A percentile compares a stretch with the other conserved stretches of the same genome.
Conservation (phyloP, 2,797 vertebrate genomes). For the Botia almorhae region DNA sequence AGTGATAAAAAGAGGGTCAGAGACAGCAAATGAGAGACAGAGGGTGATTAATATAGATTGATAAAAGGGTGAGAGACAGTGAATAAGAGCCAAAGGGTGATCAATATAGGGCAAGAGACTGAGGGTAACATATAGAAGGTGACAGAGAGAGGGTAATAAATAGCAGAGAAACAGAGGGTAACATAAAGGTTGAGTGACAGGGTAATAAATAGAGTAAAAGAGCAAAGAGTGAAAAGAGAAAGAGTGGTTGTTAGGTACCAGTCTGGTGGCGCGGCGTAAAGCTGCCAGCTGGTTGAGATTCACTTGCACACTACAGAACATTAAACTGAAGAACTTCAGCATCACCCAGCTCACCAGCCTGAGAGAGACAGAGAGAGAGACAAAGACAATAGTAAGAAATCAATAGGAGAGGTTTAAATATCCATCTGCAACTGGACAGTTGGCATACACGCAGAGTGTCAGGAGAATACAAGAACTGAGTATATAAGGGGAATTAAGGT, state of each 20-base stretch:
- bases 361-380: neutral
- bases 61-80: neutral
- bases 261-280: slow-evolving; percentile 76
- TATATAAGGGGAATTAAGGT: too few species aligned
- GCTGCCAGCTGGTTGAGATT: slow-evolving; percentile 86
- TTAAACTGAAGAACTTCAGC: slow-evolving; percentile 78
- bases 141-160: neutral
- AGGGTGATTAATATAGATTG: neutral
- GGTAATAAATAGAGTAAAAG: neutral
- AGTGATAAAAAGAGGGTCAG: too few species aligned
- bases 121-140: neutral
- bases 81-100: neutral
- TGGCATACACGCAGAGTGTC: too few species aligned
- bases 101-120: neutral
- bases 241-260: slow-evolving; percentile 67
- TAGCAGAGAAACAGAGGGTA: neutral
- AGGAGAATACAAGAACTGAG: too few species aligned
- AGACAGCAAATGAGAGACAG: neutral
- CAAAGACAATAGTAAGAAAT: slow-evolving; percentile 9
- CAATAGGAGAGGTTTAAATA: neutral
- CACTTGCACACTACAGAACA: slow-evolving; percentile 83
- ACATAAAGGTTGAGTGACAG: neutral
- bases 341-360: slow-evolving; percentile 86
- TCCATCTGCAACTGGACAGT: neutral
- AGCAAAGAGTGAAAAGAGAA: too few species aligned